Evolutionary conservation across 2,888 invertebrate genomes (phyloP), one percentile per base, ranked within the genome.

Genomic region (Syrista parreyssii): DNA sequence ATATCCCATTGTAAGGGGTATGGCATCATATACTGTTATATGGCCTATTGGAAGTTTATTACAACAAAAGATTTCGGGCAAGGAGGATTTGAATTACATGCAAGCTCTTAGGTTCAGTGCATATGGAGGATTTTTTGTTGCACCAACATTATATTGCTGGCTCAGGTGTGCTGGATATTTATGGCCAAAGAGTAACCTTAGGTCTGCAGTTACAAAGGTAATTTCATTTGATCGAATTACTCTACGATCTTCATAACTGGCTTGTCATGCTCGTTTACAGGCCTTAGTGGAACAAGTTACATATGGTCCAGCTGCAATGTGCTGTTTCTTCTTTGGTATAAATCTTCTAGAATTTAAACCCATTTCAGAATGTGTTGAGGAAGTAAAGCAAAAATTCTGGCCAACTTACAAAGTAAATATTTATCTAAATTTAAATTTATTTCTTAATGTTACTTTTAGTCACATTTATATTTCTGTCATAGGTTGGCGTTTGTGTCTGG

Each of bases 121-220:
- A 75, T 97, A 96, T 90, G 97, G 97, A n/a, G 94, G 95, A 12
- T 93, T 95, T 74, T 96, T 95, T 90, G 96, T 96, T 32, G 97
- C 97, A 1, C 97, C 97, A 23, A 96, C 96, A 9, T 91, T 97
- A 0, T 97, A 96, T 87, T 93, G 94, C 78, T 97, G 97, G 97
- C 92, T 97, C 74, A 95, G 94, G 88, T 91, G 96, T 75, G 95
- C 96, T n/a, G 94, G 94, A 84, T 93, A 93, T 76, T 92, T 97
- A 90, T 96, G 96, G 95, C 97, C 97, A 33, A 94, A 94, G 75
- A 94, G 93, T 80, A 94, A 94, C 79, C 87, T 97, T 69, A 93
- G 93, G 88, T 94, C 94, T 81, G 96, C 96, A 23, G 87, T 97
- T 15, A 94, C 94, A 69, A 97, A 97, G 94, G 96, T 95, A 92